Evolutionary conservation across 2,888 invertebrate genomes (phyloP).

Genomic region (Pharmacophagus antenor): DNA sequence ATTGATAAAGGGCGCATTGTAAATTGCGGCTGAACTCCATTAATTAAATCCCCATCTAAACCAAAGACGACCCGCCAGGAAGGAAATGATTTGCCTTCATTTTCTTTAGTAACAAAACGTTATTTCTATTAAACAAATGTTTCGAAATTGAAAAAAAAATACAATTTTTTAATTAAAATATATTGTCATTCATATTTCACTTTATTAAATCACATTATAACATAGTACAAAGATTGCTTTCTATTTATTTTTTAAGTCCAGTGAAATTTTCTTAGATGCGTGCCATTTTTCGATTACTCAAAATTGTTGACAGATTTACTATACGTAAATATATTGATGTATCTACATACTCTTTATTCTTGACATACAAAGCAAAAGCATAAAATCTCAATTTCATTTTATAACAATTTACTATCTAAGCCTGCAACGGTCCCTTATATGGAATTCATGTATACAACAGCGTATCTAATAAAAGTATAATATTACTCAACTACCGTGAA

Average conservation of each 20-base stretch:
- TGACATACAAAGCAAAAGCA: background rate
- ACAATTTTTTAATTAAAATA: too few relatives aligned
- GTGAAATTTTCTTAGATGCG: too few relatives aligned
- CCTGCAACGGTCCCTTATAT: conserved; percentile 2
- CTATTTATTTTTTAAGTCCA: too few relatives aligned
- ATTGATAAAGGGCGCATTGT: conserved; percentile 19
- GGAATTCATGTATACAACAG: background rate
- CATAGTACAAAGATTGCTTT: too few relatives aligned
- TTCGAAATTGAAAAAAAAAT: background rate
- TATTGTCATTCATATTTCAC: too few relatives aligned
- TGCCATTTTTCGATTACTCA: too few relatives aligned
- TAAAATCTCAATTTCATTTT: background rate
- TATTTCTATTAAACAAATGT: background rate
- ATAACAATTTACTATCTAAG: background rate
- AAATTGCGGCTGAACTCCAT: conserved; percentile 18
- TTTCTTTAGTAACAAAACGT: background rate
- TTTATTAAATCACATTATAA: too few relatives aligned
- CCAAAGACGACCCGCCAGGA: conserved; percentile 1
- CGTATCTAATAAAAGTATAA: conserved; percentile 24
- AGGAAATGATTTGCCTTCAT: conserved; percentile 1
- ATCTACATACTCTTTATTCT: background rate
- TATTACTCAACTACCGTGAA: conserved; percentile 25
- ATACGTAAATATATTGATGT: background rate
- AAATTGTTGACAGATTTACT: too few relatives aligned
- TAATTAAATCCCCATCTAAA: conserved; percentile 15